Evolutionary conservation across 2,888 invertebrate species (phyloP), one percentile per base, ranked within the genome.

Genomic region (Ichneumoninae sp.): DNA sequence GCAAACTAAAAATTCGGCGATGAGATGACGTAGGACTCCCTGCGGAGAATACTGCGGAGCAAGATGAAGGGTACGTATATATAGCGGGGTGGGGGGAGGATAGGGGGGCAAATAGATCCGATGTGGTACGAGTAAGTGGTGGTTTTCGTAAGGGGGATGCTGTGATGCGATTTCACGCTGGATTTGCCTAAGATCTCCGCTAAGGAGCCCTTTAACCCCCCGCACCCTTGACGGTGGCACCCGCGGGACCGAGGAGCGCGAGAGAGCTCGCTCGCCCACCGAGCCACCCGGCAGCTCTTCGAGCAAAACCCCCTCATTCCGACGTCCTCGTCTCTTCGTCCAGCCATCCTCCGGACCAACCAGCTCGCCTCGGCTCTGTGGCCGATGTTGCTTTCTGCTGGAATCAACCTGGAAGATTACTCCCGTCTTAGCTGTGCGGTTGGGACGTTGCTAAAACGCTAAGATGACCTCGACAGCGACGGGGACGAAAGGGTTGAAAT

Each of bases 101-200:
- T 83, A 81, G 79, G 81, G 74, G 80, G 57, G 69, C 60, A 84
- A 66, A 81, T 83, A 81, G 79, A 85, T 85, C 75, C 75, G 82
- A 73, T 87, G 90, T 90, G 90, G 91, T 90, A 91, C 86, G 92
- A 91, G 92, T 93, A 93, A 93, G 93, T 92, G 93, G 93, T 92
- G 93, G 93, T 93, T 93, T 93, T 90, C 90, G 90, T 89, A 91
- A 92, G 88, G 91, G 92, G 91, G 88, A 90, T 89, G 93, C 94
- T 93, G 94, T 95, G 95, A 96, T 95, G 95, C 95, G 95, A 96
- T 96, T 96, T 95, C 95, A 95, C 95, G 95, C 95, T 94, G 95
- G 95, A 95, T 95, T 95, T 95, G 94, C 95, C 95, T 95, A 95
- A 95, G 95, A 95, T 95, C 95, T 95, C 90, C 91, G 94, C 94